phyloP scores from a whole-genome alignment of 2,113 vertebrate genomes.

The Pterocles gutturalis region DNA sequence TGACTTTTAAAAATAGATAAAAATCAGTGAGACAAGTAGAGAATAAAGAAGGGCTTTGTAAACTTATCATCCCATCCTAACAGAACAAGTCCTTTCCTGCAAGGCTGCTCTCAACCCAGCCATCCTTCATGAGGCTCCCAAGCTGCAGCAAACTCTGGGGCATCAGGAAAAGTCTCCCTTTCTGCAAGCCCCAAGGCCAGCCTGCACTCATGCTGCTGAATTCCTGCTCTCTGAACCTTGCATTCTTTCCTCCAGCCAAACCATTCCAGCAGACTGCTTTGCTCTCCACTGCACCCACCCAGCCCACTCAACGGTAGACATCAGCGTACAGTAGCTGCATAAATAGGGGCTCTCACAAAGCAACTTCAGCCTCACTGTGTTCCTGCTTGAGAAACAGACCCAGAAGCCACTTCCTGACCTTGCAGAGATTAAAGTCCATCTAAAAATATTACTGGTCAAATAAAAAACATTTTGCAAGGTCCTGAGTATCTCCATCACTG shows the following conservation, averaged over 20 bases:
- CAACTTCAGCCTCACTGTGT: fast-evolving
- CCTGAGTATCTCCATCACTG: fast-evolving
- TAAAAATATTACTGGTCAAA: neutral
- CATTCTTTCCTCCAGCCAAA: neutral
- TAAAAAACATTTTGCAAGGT: neutral
- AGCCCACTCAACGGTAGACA: neutral
- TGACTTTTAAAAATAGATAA: neutral
- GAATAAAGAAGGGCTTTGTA: neutral
- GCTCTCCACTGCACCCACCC: neutral
- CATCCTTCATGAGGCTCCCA: fast-evolving
- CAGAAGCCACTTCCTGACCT: neutral
- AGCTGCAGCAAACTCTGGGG: neutral
- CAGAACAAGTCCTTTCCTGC: neutral
- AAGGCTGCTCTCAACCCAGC: neutral
- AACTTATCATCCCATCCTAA: neutral
- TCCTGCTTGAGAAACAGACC: neutral
- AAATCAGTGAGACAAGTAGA: neutral
- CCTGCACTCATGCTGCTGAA: fast-evolving
- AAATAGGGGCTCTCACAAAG: neutral
- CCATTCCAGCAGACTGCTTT: neutral
- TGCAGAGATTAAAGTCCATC: neutral
- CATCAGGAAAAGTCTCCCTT: neutral
- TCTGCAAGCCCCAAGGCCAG: neutral
- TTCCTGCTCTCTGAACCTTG: neutral
- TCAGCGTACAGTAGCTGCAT: fast-evolving